Conservation (phyloP, 2,888 invertebrate genomes). For the Laspeyria flexula region DNA sequence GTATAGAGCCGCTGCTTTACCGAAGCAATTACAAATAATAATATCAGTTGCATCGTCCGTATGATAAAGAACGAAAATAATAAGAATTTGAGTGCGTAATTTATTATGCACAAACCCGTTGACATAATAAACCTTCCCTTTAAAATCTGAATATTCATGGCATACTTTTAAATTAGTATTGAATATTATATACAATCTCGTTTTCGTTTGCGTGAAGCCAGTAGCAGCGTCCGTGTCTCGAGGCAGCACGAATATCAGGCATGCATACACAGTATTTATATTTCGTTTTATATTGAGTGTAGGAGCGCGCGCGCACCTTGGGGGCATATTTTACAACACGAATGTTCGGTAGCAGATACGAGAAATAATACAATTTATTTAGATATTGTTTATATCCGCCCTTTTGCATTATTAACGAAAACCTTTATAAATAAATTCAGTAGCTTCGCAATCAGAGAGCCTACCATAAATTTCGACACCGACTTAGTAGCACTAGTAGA, state of each 20-base stretch:
- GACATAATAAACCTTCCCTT: too few relatives aligned
- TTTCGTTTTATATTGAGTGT: conserved; percentile 30
- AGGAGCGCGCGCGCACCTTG: conserved; percentile 48
- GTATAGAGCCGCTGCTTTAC: too few relatives aligned
- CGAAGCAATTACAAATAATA: too few relatives aligned
- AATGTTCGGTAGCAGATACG: conserved; percentile 43
- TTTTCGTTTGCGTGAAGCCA: conserved; percentile 65
- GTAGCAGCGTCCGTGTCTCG: conserved; percentile 72
- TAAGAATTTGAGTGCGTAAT: too few relatives aligned
- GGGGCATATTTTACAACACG: conserved; percentile 58
- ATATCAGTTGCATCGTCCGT: too few relatives aligned
- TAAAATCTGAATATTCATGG: not conserved
- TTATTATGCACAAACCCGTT: too few relatives aligned
- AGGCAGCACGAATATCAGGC: conserved; percentile 42
- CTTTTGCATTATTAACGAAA: conserved; percentile 19
- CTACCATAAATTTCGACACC: too few relatives aligned
- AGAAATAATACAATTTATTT: conserved; percentile 16
- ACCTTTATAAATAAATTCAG: not conserved
- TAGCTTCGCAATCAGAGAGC: too few relatives aligned
- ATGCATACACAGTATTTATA: conserved; percentile 22
- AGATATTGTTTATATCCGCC: conserved; percentile 6
- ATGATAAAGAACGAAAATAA: too few relatives aligned
- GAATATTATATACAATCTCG: conserved; percentile 52
- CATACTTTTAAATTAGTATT: conserved; percentile 20
- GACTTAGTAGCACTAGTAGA: too few relatives aligned